Base-by-base conservation (phyloP, 2,113 vertebrate genomes). In the Aix galericulata region DNA sequence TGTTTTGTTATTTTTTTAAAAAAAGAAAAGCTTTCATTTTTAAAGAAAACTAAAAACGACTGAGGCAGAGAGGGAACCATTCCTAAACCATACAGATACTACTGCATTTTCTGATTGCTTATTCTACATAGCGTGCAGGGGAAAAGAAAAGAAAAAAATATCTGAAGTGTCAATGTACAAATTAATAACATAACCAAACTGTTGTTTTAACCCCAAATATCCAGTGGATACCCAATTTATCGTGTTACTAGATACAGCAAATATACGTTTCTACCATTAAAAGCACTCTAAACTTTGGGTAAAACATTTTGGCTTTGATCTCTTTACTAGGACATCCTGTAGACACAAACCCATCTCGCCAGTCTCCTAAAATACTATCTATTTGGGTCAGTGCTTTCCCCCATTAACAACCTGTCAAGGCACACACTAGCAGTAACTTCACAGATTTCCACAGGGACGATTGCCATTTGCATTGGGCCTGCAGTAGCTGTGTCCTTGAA, bases 111-210 rank as follows among this genome's bases (percentile, higher is more conserved):
- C 34, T 74, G 21, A 11, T 17, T 90, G 48, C 22, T 82, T 63
- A 12, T 18, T 50, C 21, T 62, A 10, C 0, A 0, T 13, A 4
- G 9, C 4, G 11, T 17, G 2, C 7, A 68, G 9, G 18, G 20
- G 26, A 3, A 68, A 22, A 84, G 34, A 84, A 91, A 83, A 11
- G 3, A 72, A 85, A 56, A 32, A 82, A 69, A 7, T 3, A 56
- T 22, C 56, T 73, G 27, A 88, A 38, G n/a, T 53, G 15, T 8
- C 29, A 34, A 2, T 13, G 56, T 14, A 67, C 29, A 60, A 67
- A 74, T 32, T 40, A 55, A 40, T 29, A n/a, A 40, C 11, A n/a
- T 34, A 82, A 82, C 73, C 11, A 68, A 96, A 38, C 38, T 52
- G 9, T 13, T 73, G 20, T 1, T 16, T 89, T 38, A 52, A 59